Conservation (phyloP, 1,140 invertebrate species). For the Melanaphis sacchari region DNA sequence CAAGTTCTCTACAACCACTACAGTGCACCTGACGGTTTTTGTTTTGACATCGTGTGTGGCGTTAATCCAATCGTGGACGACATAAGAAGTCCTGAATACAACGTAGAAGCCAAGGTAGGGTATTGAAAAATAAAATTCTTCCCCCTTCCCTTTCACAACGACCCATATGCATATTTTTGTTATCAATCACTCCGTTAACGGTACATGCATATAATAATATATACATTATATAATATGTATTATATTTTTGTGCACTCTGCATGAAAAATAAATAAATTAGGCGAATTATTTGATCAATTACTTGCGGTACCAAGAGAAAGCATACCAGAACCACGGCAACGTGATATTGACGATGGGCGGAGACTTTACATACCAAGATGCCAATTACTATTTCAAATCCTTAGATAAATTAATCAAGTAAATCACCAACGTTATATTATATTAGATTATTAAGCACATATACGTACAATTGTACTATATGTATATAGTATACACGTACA, state of each 20-base stretch:
- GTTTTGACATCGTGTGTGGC: conserved; percentile 74
- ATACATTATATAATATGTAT: neutral
- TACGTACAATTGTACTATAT: neutral
- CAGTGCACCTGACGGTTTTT: conserved; percentile 74
- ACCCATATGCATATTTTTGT: neutral
- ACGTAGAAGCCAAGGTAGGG: conserved; percentile 64
- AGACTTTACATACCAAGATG: conserved; percentile 74
- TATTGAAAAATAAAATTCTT: neutral
- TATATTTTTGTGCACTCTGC: neutral
- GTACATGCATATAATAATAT: neutral
- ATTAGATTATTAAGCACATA: neutral
- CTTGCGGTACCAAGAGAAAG: conserved; percentile 59
- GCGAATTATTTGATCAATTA: conserved; percentile 43
- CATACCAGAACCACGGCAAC: conserved; percentile 65
- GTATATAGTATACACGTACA: too few relatives aligned
- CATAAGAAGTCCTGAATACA: conserved; percentile 65
- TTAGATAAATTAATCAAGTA: conserved; percentile 74
- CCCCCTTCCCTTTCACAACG: neutral
- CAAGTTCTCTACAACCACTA: conserved; percentile 70
- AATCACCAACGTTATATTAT: neutral
- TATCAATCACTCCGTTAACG: neutral
- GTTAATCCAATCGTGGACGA: conserved; percentile 72
- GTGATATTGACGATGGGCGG: conserved; percentile 74
- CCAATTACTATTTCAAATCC: conserved; percentile 71
- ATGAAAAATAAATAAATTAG: neutral